A percentile compares a stretch with the other conserved stretches of the same genome.
These are phyloP conservation scores for Psylliodes chrysocephalus DNA, from an alignment of 2,888 invertebrate genomes.

Conservation along the genomic window DNA sequence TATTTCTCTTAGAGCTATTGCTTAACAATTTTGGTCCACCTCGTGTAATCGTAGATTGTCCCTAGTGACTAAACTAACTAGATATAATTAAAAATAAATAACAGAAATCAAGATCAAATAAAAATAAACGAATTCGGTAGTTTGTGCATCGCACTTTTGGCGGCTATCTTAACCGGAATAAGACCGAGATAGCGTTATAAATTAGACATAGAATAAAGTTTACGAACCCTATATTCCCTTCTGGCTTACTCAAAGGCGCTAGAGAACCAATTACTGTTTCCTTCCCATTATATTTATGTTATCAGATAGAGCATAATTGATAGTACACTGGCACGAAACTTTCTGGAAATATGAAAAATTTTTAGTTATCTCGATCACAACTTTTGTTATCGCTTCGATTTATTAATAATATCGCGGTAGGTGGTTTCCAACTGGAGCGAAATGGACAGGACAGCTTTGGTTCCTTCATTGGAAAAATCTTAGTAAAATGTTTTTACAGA, in stretches of 20 bases:
- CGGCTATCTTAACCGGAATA: conserved; percentile 16
- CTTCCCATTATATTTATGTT: conserved; percentile 49
- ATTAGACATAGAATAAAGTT: conserved; percentile 24
- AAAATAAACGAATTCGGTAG: conserved; percentile 2
- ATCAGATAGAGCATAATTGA: conserved; percentile 45
- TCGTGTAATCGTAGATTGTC: too few relatives aligned
- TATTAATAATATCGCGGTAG: not conserved
- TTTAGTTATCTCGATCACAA: conserved; percentile 3
- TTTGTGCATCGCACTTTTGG: conserved; percentile 1
- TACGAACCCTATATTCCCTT: conserved; percentile 27
- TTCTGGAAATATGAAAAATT: conserved; percentile 27
- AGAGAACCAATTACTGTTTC: conserved; percentile 50
- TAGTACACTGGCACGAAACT: conserved; percentile 36
- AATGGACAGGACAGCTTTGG: too few relatives aligned
- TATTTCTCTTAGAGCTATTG: too few relatives aligned
- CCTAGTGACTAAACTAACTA: not conserved
- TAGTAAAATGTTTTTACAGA: too few relatives aligned
- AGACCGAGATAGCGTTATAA: conserved; percentile 18
- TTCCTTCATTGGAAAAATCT: too few relatives aligned
- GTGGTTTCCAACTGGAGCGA: too few relatives aligned
- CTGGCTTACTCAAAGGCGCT: conserved; percentile 46
- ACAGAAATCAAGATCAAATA: conserved; percentile 8
- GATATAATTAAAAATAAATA: conserved; percentile 5
- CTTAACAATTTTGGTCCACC: too few relatives aligned
- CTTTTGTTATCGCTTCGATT: not conserved